Base-by-base conservation (phyloP, 2,113 vertebrate genomes). In the Rhadina sibilatrix region DNA sequence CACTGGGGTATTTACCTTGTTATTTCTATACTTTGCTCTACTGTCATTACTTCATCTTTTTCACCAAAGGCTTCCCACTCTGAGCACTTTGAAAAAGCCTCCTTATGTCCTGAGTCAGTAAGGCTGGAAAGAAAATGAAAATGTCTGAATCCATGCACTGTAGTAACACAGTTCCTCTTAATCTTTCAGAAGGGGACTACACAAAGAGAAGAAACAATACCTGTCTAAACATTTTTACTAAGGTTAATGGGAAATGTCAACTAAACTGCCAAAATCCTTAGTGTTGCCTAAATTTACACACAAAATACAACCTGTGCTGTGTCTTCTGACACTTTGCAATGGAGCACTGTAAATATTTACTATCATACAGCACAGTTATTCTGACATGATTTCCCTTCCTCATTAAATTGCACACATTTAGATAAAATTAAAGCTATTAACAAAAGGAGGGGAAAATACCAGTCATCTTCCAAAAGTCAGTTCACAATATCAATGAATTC, bases 111-210 rank as follows among this genome's bases (percentile, higher is more conserved):
- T 10, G 89, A 64, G 38, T 71, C 89, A n/a, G 64, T 56, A 56
- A 95, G 52, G 59, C 95, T 97, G 78, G 47, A 83, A 94, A 69
- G 40, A 64, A 94, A 97, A 69, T 8, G 4, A 71, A 54, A 89
- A 77, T 18, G 33, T 44, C 30, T 83, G 21, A 92, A 78, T 81
- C 10, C 24, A 35, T 2, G 9, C 20, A 83, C 9, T 20, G 44
- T 16, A 50, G 21, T 30, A 63, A 57, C 33, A 54, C 7, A 47
- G 46, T 13, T 88, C 24, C 57, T 80, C 50, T 24, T 53, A 85
- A 46, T 21, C 53, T 66, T 77, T 53, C 49, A 25, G 5, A 80
- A 47, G 9, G 5, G 11, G 3, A 7, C 17, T 81, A 81, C 78
- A 5, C 3, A 65, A 18, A 77, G 14, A 81, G 28, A 69, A 71